Percentiles rank a stretch among this genome's conserved stretches.
Evolutionary conservation across 2,888 invertebrate genomes (phyloP).

Genomic region (Glaucopsyche alexis): DNA sequence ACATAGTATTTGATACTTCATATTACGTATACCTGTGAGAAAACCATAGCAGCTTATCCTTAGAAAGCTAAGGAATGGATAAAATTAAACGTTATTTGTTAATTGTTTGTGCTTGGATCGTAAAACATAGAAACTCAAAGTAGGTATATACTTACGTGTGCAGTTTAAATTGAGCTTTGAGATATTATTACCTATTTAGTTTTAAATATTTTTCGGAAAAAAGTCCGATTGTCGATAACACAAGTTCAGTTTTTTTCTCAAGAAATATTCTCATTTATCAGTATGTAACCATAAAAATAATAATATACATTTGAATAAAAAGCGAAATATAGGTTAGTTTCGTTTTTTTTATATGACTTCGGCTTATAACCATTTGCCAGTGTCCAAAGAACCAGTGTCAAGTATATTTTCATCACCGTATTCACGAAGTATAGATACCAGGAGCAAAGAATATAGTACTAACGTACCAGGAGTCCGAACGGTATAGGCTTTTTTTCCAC

Average conservation of each 20-base stretch:
- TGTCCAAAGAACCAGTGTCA: too few relatives aligned
- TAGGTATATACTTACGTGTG: conserved; percentile 1
- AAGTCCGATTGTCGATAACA: too few relatives aligned
- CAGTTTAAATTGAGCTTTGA: not conserved
- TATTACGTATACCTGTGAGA: conserved; percentile 49
- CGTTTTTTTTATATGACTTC: too few relatives aligned
- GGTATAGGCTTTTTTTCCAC: too few relatives aligned
- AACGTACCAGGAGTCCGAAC: too few relatives aligned
- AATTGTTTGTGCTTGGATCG: not conserved
- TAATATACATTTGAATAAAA: too few relatives aligned
- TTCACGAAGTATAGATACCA: too few relatives aligned
- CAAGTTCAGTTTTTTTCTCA: not conserved
- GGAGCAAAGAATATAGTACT: too few relatives aligned
- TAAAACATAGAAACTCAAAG: not conserved
- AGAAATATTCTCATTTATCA: not conserved
- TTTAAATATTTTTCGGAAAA: not conserved
- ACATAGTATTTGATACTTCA: conserved; percentile 39
- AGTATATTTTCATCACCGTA: too few relatives aligned
- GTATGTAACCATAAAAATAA: not conserved
- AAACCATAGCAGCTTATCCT: conserved; percentile 62
- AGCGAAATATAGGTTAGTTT: too few relatives aligned
- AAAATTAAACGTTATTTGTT: conserved; percentile 31
- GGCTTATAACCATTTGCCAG: too few relatives aligned
- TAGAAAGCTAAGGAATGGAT: conserved; percentile 54
- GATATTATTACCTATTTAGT: not conserved